phyloP scores from a whole-genome alignment of 2,113 vertebrate species.

The Pongo pygmaeus region DNA sequence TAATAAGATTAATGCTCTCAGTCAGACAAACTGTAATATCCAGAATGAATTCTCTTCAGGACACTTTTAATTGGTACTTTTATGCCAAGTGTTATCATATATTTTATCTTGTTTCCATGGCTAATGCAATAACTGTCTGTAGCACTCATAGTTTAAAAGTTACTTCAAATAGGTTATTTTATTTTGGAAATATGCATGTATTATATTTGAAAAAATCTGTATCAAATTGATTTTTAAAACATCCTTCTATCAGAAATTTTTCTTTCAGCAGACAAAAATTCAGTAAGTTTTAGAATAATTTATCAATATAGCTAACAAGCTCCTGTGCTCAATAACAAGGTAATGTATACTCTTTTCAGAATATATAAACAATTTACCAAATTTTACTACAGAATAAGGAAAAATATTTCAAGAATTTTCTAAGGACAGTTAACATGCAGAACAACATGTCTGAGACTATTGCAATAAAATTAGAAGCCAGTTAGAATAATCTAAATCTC shows the following conservation, averaged over 20 bases:
- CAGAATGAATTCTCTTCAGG: background rate
- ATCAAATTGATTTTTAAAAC: background rate
- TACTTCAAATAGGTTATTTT: background rate
- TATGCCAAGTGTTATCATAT: background rate
- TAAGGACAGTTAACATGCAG: background rate
- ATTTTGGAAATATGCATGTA: background rate
- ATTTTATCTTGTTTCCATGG: conserved; percentile 28
- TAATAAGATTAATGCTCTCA: background rate
- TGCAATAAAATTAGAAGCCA: background rate
- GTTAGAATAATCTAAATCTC: background rate
- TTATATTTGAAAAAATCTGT: background rate
- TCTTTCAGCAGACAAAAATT: background rate
- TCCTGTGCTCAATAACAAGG: background rate
- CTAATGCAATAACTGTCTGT: conserved; percentile 14
- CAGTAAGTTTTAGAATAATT: conserved; percentile 1
- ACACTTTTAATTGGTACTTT: conserved; percentile 30
- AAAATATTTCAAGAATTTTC: background rate
- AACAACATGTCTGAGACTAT: background rate
- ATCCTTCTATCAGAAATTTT: background rate
- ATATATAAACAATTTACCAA: background rate
- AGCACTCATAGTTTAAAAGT: background rate
- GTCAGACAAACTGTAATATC: background rate
- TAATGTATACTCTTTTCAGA: background rate
- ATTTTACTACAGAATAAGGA: background rate
- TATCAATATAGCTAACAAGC: background rate